Evolutionary conservation across 2,113 vertebrate species (phyloP), one percentile per base, ranked within the genome.

Genomic region (Anoura caudifer): DNA sequence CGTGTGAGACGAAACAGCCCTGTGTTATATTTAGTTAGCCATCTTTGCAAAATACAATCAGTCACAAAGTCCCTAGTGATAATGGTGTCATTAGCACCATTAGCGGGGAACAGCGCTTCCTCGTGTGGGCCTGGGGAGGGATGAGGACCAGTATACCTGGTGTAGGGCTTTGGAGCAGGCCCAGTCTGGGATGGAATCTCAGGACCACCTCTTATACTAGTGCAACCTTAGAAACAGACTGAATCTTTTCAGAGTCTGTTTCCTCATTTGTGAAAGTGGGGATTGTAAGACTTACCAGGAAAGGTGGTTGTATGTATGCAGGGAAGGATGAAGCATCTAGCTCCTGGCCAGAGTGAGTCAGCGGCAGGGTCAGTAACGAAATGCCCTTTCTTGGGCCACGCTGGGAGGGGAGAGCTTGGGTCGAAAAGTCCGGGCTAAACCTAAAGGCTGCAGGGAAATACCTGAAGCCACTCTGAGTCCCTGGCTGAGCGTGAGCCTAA

Each of bases 1-100:
- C 97, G 92, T 96, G 96, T 45, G 92, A 98, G 95, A 96, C 91
- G 91, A 90, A 97, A 97, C 96, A 97, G 97, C 94, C 41, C 12
- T 20, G 47, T 17, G 14, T 36, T 45, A 1, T 16, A 20, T 56
- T 65, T 38, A 26, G n/a, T 50, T n/a, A 28, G 41, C 45, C 26
- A 28, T 72, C 83, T 81, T 45, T 47, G 88, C 75, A 70, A 84
- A 83, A 72, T 13, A 19, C 69, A 15, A 3, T 24, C 70, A 45
- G n/a, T 33, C 75, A 28, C 67, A 43, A 43, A 28, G 43, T 31
- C 16, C 19, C 52, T 54, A 54, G 52, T 54, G 17, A 54, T 6
- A 19, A 54, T 54, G 52, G 52, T 54, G 22, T 56, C 54, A 22
- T 20, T 22, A 0, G 9, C 5, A 0, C 1, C 22, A 13, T 22